Percentiles rank a stretch among this genome's conserved stretches.
Conservation (phyloP, 2,113 vertebrate genomes). For the Paramisgurnus dabryanus region DNA sequence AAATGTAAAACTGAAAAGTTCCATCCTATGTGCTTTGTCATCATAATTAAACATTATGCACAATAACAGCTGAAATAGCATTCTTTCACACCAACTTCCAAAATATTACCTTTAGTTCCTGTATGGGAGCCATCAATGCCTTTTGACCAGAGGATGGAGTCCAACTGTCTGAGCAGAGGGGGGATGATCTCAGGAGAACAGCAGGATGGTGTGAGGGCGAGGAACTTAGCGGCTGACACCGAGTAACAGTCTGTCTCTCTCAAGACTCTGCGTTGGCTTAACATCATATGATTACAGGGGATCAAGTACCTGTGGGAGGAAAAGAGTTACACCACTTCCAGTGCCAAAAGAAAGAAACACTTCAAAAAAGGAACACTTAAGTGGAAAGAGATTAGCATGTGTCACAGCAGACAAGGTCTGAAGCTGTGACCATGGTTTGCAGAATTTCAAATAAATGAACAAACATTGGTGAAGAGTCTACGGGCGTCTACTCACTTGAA, state of each 20-base stretch:
- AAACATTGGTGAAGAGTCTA: slow-evolving; percentile 26
- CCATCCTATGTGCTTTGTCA: not conserved
- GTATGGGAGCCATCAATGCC: slow-evolving; percentile 55
- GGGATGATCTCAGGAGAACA: slow-evolving; percentile 84
- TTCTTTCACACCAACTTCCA: not conserved
- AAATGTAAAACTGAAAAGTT: too few species aligned
- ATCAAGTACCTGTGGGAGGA: slow-evolving; percentile 85
- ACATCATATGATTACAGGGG: slow-evolving; percentile 97
- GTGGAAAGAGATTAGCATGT: slow-evolving; percentile 25
- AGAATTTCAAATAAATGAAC: slow-evolving; percentile 7
- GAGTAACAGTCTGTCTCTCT: slow-evolving; percentile 94
- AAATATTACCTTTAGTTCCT: slow-evolving; percentile 49
- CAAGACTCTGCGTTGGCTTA: slow-evolving; percentile 89
- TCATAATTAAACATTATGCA: not conserved
- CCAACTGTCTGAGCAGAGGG: slow-evolving; percentile 81
- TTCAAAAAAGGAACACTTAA: slow-evolving; percentile 45
- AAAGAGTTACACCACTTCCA: not conserved
- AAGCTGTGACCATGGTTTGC: not conserved
- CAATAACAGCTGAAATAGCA: not conserved
- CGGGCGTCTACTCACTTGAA: slow-evolving; percentile 78
- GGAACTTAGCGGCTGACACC: slow-evolving; percentile 87
- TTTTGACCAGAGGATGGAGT: slow-evolving; percentile 88
- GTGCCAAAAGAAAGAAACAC: not conserved
- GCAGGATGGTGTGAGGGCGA: slow-evolving; percentile 88
- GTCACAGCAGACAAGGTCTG: not conserved